Evolutionary conservation across 2,888 invertebrate species (phyloP).

Genomic region (Drosophila nr. fundita): DNA sequence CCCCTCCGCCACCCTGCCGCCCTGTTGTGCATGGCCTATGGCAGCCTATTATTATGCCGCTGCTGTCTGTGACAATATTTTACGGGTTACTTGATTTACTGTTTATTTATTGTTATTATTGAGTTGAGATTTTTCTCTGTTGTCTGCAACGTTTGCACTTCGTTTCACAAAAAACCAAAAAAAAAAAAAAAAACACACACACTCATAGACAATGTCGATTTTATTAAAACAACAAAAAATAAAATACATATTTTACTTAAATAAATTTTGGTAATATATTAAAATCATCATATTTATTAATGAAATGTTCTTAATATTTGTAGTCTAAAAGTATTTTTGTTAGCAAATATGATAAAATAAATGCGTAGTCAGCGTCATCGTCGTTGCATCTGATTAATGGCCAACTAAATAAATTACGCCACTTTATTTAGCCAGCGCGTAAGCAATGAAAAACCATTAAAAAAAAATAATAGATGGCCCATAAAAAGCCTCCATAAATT

Average conservation of each 20-base stretch:
- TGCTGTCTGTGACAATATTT: slow-evolving; percentile 63
- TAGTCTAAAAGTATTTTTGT: slow-evolving; percentile 13
- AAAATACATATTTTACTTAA: neutral
- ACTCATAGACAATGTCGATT: neutral
- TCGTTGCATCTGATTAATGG: slow-evolving; percentile 68
- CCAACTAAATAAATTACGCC: slow-evolving; percentile 64
- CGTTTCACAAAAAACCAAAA: slow-evolving; percentile 19
- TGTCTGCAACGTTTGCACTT: slow-evolving; percentile 29
- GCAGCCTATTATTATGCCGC: slow-evolving; percentile 55
- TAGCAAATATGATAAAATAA: slow-evolving; percentile 25
- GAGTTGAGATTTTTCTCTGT: slow-evolving; percentile 50
- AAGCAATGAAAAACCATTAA: slow-evolving; percentile 29
- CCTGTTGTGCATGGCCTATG: neutral
- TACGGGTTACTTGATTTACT: slow-evolving; percentile 60
- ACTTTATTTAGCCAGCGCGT: slow-evolving; percentile 59
- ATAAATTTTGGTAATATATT: slow-evolving; percentile 7
- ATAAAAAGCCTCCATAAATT: slow-evolving; percentile 62
- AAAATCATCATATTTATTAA: slow-evolving; percentile 3
- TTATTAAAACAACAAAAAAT: slow-evolving; percentile 14
- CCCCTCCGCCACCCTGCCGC: too few relatives aligned
- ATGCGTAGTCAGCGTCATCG: slow-evolving; percentile 20
- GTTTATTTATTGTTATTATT: slow-evolving; percentile 62
- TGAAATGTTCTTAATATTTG: neutral
- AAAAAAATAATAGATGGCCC: slow-evolving; percentile 54
- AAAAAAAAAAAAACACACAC: neutral